These are phyloP conservation scores for Tautogolabrus adspersus DNA, from an alignment of 2,113 vertebrate genomes.

Conservation along the genomic window DNA sequence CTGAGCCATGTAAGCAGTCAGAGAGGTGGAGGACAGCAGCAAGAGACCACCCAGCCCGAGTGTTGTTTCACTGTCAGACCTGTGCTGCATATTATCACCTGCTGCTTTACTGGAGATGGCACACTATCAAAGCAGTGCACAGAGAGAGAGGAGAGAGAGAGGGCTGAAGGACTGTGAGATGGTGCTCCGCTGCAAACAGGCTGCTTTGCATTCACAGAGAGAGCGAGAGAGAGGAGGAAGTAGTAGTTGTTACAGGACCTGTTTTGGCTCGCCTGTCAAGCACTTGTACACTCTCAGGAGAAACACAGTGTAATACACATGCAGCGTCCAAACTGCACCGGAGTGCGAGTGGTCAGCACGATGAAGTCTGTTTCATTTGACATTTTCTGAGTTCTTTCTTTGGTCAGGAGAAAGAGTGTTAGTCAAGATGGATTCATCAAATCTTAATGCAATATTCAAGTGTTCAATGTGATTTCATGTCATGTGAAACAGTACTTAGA, in stretches of 20 bases:
- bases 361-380: no score
- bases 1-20: not conserved
- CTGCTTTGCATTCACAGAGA: not conserved
- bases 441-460: no score
- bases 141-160: constrained; percentile 6
- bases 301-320: not conserved
- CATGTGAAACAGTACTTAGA: no score
- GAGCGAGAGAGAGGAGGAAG: not conserved
- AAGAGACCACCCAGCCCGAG: constrained; percentile 74
- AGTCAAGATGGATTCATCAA: no score
- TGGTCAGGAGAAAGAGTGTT: no score
- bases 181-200: not conserved
- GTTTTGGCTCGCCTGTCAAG: not conserved
- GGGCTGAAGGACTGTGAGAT: not conserved
- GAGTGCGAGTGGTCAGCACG: not conserved
- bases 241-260: not conserved
- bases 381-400: no score
- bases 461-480: no score
- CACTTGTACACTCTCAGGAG: not conserved
- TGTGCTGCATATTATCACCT: constrained; percentile 65
- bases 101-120: constrained; percentile 74
- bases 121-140: constrained; percentile 53
- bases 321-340: not conserved
- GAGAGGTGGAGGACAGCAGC: constrained; percentile 41
- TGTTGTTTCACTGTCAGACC: constrained; percentile 46